A percentile compares a stretch with the other conserved stretches of the same genome.
phyloP scores from a whole-genome alignment of 35 echinoderm and acorn worm genomes.

The Ophioderma brevispina region DNA sequence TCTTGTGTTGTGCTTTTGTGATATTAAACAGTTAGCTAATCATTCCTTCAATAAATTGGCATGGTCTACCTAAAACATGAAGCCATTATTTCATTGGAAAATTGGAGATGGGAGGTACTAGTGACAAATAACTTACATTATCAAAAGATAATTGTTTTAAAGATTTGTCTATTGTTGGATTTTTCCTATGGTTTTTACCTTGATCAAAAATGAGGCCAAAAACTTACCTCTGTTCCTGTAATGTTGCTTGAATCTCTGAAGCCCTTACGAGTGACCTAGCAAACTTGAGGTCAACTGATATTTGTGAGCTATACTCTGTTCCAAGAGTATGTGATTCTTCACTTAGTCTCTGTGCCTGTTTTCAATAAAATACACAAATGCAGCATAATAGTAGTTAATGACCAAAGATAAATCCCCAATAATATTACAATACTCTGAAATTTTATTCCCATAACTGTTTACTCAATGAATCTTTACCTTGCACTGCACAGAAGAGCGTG shows the following conservation, averaged over 20 bases:
- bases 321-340: conserved; percentile 82
- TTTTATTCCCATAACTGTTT: neutral
- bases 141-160: too few relatives aligned
- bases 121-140: too few relatives aligned
- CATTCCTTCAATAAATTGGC: too few relatives aligned
- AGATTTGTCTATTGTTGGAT: neutral
- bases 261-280: conserved; percentile 90
- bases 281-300: conserved; percentile 97
- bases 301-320: conserved; percentile 70
- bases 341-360: conserved; percentile 63
- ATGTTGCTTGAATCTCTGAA: conserved; percentile 94
- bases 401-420: neutral
- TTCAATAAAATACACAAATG: neutral
- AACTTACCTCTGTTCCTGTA: conserved; percentile 90
- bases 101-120: too few relatives aligned
- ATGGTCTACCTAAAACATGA: too few relatives aligned
- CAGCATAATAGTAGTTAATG: neutral
- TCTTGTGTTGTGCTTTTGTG: too few relatives aligned
- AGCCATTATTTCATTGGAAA: too few relatives aligned
- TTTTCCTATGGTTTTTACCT: neutral
- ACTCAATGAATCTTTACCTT: too few relatives aligned
- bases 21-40: too few relatives aligned
- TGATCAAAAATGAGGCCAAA: neutral
- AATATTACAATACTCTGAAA: too few relatives aligned
- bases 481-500: too few relatives aligned